These are phyloP conservation scores for Himalopsyche tibetana DNA, from an alignment of 2,888 invertebrate genomes.

Conservation along the genomic window DNA sequence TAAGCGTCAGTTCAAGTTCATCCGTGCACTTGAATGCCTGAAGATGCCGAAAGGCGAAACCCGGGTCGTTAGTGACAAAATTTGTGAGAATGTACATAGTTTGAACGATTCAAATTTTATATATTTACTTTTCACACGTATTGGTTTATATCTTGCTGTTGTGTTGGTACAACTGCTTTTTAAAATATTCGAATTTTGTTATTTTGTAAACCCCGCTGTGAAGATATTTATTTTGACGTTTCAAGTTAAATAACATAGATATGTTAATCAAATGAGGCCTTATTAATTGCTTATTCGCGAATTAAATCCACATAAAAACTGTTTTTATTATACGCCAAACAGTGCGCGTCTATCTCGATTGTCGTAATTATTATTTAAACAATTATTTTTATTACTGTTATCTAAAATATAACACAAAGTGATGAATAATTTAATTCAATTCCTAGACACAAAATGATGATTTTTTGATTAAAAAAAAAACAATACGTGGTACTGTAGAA, in stretches of 20 bases:
- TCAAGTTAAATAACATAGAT: background rate
- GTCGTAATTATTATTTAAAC: no score
- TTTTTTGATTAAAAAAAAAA: no score
- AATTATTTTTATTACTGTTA: background rate
- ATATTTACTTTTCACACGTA: background rate
- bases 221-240: background rate
- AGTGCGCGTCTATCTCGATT: background rate
- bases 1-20: no score
- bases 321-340: background rate
- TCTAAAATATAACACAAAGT: background rate
- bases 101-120: no score
- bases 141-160: background rate
- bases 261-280: background rate
- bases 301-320: background rate
- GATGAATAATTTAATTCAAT: no score
- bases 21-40: no score
- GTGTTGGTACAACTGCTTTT: background rate
- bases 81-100: no score
- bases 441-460: no score
- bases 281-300: background rate
- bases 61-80: no score
- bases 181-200: background rate
- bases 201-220: background rate
- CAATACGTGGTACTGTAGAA: no score
- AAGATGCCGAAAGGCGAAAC: no score